A percentile compares a stretch with the other conserved stretches of the same genome.
These are phyloP conservation scores for Chrysopilus asiliformis DNA, from an alignment of 2,888 invertebrate species.

Conservation along the genomic window DNA sequence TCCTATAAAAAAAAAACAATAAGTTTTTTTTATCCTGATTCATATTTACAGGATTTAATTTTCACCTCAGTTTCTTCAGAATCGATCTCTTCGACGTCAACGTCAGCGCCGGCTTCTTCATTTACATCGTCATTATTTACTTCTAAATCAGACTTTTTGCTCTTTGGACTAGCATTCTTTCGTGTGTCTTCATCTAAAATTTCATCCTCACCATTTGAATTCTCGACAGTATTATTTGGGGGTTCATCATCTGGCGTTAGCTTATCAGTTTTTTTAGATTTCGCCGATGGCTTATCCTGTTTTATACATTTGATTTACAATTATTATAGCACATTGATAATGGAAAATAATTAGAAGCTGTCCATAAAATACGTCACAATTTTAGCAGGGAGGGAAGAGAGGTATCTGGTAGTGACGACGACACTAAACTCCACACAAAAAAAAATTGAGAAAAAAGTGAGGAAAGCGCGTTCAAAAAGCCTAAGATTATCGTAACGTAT, in stretches of 20 bases:
- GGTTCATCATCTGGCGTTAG: slow-evolving; percentile 33
- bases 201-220: slow-evolving; percentile 4
- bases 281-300: slow-evolving; percentile 32
- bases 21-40: too few relatives aligned
- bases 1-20: too few relatives aligned
- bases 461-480: too few relatives aligned
- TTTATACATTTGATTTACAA: slow-evolving; percentile 11
- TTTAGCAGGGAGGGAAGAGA: too few relatives aligned
- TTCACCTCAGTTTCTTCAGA: background rate
- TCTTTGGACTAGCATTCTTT: slow-evolving; percentile 26
- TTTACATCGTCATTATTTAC: slow-evolving; percentile 17
- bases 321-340: too few relatives aligned
- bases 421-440: too few relatives aligned
- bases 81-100: slow-evolving; percentile 12
- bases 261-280: slow-evolving; percentile 61
- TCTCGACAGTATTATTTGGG: background rate
- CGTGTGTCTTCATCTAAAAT: slow-evolving; percentile 9
- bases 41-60: too few relatives aligned
- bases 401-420: too few relatives aligned
- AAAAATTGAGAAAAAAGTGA: too few relatives aligned
- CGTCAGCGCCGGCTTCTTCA: slow-evolving; percentile 13
- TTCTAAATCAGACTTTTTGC: slow-evolving; percentile 36
- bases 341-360: too few relatives aligned
- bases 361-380: too few relatives aligned
- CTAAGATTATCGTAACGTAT: too few relatives aligned